Base-by-base conservation (phyloP, 2,113 vertebrate genomes). In the Oryzias javanicus region DNA sequence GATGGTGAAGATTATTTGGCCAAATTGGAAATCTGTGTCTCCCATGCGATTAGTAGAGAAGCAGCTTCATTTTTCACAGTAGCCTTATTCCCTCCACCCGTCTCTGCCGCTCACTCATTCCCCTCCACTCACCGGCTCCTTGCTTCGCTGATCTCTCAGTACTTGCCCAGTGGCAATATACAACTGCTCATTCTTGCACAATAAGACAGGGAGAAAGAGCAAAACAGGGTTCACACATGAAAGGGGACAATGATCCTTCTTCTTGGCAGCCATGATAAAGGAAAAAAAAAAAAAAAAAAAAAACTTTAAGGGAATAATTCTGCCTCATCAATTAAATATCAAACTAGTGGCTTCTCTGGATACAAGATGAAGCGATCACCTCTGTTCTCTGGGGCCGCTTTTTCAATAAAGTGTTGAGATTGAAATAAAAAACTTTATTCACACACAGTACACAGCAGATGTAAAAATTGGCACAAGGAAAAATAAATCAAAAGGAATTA, bases 161-260 rank as follows among this genome's bases (percentile, higher is more conserved):
- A 94, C 92, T 91, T 91, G 93, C 89, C 95, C 93, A 92, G 89
- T 94, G 92, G 94, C 87, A 94, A 99, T 93, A 94, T 91, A 94
- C 87, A 94, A 91, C 84, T 92, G 90, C 91, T 95, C 91, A 89
- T 92, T 98, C 96, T 98, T 94, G 91, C 72, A 88, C 90, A 91
- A 89, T 75, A 70, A 83, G 74, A 85, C 67, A 50, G 70, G 55
- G 81, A 73, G 81, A 80, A 77, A 94, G 87, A 94, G 88, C 92
- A 89, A 89, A 84, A 90, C 77, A 84, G 80, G 74, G 80, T 88
- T 86, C 80, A 90, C 70, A 88, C 74, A 86, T 86, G 78, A 86
- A 88, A 82, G 80, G 77, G 82, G 82, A 85, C 86, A 88, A 83
- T 66, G 72, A 81, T 85, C 68, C 73, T 81, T 74, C 66, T 80